Evolutionary conservation across 2,113 vertebrate species (phyloP).

Genomic region (Embiotoca jacksoni): DNA sequence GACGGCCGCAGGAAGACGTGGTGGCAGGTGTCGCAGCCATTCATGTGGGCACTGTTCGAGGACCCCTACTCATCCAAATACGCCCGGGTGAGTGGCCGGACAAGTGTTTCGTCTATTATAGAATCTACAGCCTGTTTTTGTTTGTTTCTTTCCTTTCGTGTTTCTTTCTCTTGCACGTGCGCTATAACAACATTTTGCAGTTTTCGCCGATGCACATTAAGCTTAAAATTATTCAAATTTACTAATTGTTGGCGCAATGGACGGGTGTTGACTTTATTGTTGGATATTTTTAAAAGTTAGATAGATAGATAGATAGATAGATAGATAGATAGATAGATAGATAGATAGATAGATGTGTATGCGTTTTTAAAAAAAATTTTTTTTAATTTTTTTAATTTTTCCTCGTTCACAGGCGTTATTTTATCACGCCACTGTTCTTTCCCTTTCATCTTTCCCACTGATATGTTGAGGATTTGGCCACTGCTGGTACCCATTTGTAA

Average conservation of each 20-base stretch:
- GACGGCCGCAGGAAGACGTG: conserved; percentile 83
- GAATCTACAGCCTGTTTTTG: not conserved
- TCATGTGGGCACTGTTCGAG: conserved; percentile 96
- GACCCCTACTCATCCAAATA: conserved; percentile 97
- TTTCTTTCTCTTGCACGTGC: not conserved
- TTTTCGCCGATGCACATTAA: conserved; percentile 45
- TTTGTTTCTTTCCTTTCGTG: not conserved
- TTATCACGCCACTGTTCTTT: not conserved
- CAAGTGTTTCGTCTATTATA: conserved; percentile 54
- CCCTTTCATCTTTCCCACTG: conserved; percentile 4
- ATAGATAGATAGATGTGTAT: no score
- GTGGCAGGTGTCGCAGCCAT: conserved; percentile 92
- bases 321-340: not conserved
- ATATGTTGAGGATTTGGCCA: not conserved
- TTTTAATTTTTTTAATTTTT: no score
- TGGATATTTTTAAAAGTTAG: not conserved
- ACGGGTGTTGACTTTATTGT: conserved; percentile 7
- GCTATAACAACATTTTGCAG: not conserved
- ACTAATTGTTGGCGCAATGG: not conserved
- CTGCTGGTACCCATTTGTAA: not conserved
- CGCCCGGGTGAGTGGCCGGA: conserved; percentile 88
- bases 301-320: not conserved
- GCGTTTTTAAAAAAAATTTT: no score
- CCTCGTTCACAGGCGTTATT: not conserved
- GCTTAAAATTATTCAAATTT: conserved; percentile 24